Percentiles rank a stretch among this genome's conserved stretches.
These are phyloP conservation scores for Acanthoscelides obtectus DNA, from an alignment of 2,888 invertebrate genomes.

Conservation along the genomic window DNA sequence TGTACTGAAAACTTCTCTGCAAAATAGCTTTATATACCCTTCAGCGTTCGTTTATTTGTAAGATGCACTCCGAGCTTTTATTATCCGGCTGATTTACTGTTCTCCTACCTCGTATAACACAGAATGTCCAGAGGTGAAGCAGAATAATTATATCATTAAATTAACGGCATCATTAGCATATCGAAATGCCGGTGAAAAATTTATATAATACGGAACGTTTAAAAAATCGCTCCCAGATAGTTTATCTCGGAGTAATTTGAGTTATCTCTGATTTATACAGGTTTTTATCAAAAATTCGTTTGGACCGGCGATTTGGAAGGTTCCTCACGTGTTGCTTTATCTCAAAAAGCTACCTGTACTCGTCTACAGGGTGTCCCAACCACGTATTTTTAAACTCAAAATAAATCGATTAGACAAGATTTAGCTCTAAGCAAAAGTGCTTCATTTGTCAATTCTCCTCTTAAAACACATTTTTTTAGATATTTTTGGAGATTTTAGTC, in stretches of 20 bases:
- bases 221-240: background rate
- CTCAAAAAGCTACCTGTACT: background rate
- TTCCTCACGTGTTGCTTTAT: background rate
- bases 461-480: no score
- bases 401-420: no score
- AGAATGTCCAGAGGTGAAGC: background rate
- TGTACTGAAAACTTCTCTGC: background rate
- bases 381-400: no score
- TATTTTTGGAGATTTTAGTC: no score
- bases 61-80: background rate
- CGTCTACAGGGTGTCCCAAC: background rate
- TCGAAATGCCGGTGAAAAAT: background rate
- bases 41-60: background rate
- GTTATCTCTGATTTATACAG: background rate
- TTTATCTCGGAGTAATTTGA: background rate
- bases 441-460: no score
- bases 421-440: no score
- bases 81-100: background rate
- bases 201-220: background rate
- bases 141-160: background rate
- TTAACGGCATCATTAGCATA: background rate
- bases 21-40: background rate
- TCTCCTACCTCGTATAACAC: background rate
- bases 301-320: background rate
- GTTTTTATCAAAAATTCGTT: background rate